Conservation (phyloP, 2,888 invertebrate genomes). For the Himalopsyche japonica region DNA sequence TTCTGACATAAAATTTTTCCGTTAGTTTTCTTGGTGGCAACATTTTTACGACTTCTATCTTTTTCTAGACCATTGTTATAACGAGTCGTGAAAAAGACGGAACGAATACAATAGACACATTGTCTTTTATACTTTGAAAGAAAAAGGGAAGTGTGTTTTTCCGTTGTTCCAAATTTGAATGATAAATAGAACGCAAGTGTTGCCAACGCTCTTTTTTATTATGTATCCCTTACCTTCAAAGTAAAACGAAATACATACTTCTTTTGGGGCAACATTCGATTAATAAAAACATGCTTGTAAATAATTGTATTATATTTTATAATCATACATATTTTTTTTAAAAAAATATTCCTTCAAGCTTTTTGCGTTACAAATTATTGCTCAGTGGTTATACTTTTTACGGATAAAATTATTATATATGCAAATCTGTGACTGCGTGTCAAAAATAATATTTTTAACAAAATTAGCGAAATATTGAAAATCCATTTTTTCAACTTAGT, state of each 20-base stretch:
- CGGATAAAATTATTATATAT: too few species aligned
- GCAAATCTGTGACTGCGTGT: background rate
- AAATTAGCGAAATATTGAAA: background rate
- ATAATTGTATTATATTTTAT: too few species aligned
- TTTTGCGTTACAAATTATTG: background rate
- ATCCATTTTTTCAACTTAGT: background rate
- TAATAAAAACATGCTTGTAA: too few species aligned
- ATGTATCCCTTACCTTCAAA: too few species aligned
- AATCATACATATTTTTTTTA: too few species aligned
- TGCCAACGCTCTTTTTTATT: background rate
- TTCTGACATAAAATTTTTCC: background rate
- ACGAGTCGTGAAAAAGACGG: background rate
- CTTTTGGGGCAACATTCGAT: too few species aligned
- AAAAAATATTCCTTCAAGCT: too few species aligned
- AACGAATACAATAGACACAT: background rate
- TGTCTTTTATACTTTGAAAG: background rate
- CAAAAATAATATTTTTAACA: background rate
- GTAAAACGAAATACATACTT: too few species aligned
- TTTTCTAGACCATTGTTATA: background rate
- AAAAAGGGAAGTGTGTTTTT: constrained; percentile 7
- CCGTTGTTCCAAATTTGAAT: constrained; percentile 11
- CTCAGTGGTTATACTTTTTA: too few species aligned
- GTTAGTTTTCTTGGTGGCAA: background rate
- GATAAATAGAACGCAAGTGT: constrained; percentile 6
- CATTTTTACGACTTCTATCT: background rate